phyloP scores from a whole-genome alignment of 2,797 vertebrate species.

The Enoplosus armatus region DNA sequence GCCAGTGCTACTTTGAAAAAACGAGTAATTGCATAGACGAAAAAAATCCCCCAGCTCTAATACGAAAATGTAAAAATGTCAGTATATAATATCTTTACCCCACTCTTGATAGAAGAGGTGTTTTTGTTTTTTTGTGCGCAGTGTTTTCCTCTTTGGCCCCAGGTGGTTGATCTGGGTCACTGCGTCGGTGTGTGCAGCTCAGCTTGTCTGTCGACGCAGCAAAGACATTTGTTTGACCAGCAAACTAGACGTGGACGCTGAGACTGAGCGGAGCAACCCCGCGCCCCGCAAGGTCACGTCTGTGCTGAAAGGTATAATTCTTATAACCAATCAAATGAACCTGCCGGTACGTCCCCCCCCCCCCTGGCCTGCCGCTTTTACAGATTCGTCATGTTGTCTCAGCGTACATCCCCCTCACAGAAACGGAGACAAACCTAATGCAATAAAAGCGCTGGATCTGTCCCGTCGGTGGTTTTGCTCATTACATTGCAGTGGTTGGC shows the following conservation, averaged over 20 bases:
- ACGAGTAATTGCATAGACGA: not conserved
- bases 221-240: conserved; percentile 65
- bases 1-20: not conserved
- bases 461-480: conserved; percentile 23
- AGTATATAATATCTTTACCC: not conserved
- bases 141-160: conserved; percentile 40
- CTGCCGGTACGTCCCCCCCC: not conserved
- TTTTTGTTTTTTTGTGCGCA: conserved; percentile 7
- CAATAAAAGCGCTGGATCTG: conserved; percentile 37
- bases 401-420: not conserved
- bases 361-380: not conserved
- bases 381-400: conserved; percentile 28
- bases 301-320: conserved; percentile 32
- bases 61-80: conserved; percentile 10
- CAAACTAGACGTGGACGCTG: conserved; percentile 45
- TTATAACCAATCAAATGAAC: conserved; percentile 37
- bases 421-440: conserved; percentile 38
- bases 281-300: conserved; percentile 38
- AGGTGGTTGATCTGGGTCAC: conserved; percentile 68
- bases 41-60: not conserved
- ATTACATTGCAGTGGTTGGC: conserved; percentile 30
- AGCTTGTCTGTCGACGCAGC: conserved; percentile 37
- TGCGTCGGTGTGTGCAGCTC: conserved; percentile 45
- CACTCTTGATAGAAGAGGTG: conserved; percentile 6
- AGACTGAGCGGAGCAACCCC: conserved; percentile 30